Percentiles rank a stretch among this genome's conserved stretches.
Evolutionary conservation across 1,140 invertebrate genomes (phyloP).

Genomic region (Sweltsa coloradensis): DNA sequence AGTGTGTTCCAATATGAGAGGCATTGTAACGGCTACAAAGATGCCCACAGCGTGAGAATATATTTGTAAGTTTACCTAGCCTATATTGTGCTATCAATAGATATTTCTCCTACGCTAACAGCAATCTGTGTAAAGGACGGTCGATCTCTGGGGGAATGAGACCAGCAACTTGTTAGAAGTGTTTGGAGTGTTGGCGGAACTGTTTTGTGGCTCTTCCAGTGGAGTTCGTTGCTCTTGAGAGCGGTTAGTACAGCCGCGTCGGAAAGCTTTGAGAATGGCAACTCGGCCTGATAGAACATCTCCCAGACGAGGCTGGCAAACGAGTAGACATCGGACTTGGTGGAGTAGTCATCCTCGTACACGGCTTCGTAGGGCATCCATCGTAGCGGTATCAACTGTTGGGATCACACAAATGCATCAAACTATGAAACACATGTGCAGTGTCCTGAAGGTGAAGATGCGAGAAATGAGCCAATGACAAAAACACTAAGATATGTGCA

Average conservation of each 20-base stretch:
- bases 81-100: conserved; percentile 7
- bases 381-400: conserved; percentile 60
- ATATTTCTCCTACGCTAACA: conserved; percentile 25
- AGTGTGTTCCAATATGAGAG: too few species aligned
- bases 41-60: too few species aligned
- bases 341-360: conserved; percentile 82
- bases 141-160: conserved; percentile 46
- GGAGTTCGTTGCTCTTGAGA: conserved; percentile 48
- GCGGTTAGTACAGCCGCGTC: conserved; percentile 63
- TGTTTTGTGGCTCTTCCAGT: conserved; percentile 48
- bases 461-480: neutral
- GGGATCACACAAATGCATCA: too few species aligned
- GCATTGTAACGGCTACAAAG: too few species aligned
- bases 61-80: too few species aligned
- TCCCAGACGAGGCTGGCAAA: conserved; percentile 87
- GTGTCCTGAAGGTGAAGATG: too few species aligned
- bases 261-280: conserved; percentile 71
- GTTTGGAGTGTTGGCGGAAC: conserved; percentile 49
- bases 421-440: too few species aligned
- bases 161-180: conserved; percentile 51
- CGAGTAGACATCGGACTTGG: conserved; percentile 89
- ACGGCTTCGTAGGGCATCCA: conserved; percentile 85
- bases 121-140: conserved; percentile 44
- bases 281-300: conserved; percentile 72
- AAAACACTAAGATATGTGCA: too few species aligned